Evolutionary conservation across 64 coral and sea anemone species (phyloP).

Genomic region (Catalaphyllia jardinei): DNA sequence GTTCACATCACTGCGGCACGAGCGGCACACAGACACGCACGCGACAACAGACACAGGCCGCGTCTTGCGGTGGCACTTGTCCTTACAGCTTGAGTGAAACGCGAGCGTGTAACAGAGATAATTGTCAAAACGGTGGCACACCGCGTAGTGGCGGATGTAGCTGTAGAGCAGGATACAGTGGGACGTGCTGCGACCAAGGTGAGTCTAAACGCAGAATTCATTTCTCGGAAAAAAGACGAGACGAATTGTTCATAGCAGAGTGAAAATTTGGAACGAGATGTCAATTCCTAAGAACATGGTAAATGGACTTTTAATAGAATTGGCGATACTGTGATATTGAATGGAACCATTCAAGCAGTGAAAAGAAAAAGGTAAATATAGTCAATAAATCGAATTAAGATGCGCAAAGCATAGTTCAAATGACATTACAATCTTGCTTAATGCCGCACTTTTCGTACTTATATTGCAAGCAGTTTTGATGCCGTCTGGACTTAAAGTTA

Average conservation of each 20-base stretch:
- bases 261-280: not conserved
- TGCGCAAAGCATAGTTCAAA: too few relatives aligned
- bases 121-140: slow-evolving; percentile 65
- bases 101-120: slow-evolving; percentile 50
- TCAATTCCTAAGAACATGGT: not conserved
- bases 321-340: not conserved
- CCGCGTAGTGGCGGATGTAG: slow-evolving; percentile 50
- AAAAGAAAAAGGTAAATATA: too few relatives aligned
- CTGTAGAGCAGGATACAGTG: slow-evolving; percentile 55
- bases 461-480: too few relatives aligned
- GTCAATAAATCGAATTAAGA: too few relatives aligned
- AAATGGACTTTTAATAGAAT: not conserved
- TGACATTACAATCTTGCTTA: too few relatives aligned
- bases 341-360: not conserved
- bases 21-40: slow-evolving; percentile 50
- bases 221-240: too few relatives aligned
- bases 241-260: not conserved
- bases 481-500: too few relatives aligned
- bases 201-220: not conserved
- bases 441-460: too few relatives aligned
- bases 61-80: slow-evolving; percentile 56
- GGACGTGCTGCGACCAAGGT: slow-evolving; percentile 68
- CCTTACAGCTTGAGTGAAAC: slow-evolving; percentile 3
- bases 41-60: not conserved
- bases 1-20: slow-evolving; percentile 67